These are phyloP conservation scores for Plagodis dolabraria DNA, from an alignment of 2,888 invertebrate species.

Conservation along the genomic window DNA sequence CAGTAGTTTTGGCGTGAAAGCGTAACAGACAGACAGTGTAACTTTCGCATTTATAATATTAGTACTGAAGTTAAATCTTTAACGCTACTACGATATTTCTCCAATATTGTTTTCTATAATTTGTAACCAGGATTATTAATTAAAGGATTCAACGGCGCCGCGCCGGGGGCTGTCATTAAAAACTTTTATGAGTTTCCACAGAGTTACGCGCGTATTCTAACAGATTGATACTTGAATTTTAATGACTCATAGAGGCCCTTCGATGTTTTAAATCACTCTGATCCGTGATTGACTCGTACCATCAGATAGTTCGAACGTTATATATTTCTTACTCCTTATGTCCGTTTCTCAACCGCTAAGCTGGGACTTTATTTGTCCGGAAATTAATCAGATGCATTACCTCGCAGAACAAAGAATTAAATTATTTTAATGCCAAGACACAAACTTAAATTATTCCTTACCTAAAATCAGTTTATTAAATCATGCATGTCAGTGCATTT, in stretches of 20 bases:
- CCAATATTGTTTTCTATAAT: conserved; percentile 45
- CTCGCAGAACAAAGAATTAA: background rate
- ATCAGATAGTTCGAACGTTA: conserved; percentile 1
- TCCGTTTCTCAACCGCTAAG: too few relatives aligned
- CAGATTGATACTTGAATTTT: conserved; percentile 57
- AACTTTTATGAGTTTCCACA: conserved; percentile 64
- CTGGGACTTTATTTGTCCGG: too few relatives aligned
- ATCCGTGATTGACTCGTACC: conserved; percentile 24
- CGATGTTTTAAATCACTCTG: conserved; percentile 24
- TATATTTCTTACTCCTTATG: too few relatives aligned
- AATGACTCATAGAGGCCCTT: conserved; percentile 45
- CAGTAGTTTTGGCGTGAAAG: too few relatives aligned
- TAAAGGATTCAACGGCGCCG: conserved; percentile 46
- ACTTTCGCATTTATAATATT: too few relatives aligned
- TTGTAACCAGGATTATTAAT: conserved; percentile 53
- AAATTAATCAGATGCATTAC: too few relatives aligned
- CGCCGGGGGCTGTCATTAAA: conserved; percentile 58
- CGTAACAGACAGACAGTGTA: too few relatives aligned
- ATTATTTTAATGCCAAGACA: background rate
- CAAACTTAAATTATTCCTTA: background rate
- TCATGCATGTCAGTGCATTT: too few relatives aligned
- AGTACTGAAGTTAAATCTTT: too few relatives aligned
- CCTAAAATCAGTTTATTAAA: too few relatives aligned
- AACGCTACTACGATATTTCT: conserved; percentile 2
- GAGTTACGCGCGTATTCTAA: conserved; percentile 52